Evolutionary conservation across 2,888 invertebrate genomes (phyloP), one percentile per base, ranked within the genome.

Genomic region (Tinea pellionella): DNA sequence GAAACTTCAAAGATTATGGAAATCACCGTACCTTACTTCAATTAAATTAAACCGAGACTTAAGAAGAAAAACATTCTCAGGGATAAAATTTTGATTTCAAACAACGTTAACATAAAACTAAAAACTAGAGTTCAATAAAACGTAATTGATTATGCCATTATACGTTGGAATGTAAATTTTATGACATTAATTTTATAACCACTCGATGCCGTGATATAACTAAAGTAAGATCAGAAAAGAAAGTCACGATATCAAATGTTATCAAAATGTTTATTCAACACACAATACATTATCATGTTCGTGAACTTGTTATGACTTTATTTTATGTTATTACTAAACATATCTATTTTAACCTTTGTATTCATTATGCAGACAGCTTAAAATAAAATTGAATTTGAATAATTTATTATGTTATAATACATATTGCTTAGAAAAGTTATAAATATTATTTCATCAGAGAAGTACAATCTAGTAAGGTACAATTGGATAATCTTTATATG

Each of bases 261-360:
- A 64, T 60, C 63, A 64, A 65, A 68, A 72, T 74, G 68, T 74
- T 70, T 75, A 75, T 75, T 75, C 74, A 74, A 74, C 65, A 64
- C 65, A 65, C 67, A 63, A 69, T 68, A 62, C 60, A 63, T 66
- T 65, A 37, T 67, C 24, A 53, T 53, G 53, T 53, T 24, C 37
- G n/a, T 53, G 67, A 64, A 66, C 63, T 67, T 64, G 64, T 74
- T 69, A 77, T 66, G 69, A 69, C 75, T 76, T 73, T 67, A 76
- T 77, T 71, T 68, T 62, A 57, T 53, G 13, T 15, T 51, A 53
- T 53, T 53, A 53, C 16, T 12, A 24, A 53, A 24, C 18, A 53
- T n/a, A 16, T 47, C 47, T 47, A 15, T 47, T 47, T 15, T 47
- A 47, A 47, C 37, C 37, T 37, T 37, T 2, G n/a, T n/a, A n/a